Conservation (phyloP, 2,113 vertebrate genomes). For the Silurus glanis region DNA sequence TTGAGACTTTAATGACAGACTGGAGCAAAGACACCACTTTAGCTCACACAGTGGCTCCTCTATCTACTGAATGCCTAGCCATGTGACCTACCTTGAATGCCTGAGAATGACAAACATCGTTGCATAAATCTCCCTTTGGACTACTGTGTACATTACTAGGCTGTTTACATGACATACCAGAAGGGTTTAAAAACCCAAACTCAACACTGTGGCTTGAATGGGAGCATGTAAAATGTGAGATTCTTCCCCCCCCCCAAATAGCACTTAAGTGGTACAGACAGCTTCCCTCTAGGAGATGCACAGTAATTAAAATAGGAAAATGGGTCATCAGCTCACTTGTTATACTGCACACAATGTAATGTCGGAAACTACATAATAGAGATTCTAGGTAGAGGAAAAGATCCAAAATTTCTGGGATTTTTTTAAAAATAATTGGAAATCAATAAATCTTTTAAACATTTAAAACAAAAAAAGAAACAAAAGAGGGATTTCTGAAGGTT, state of each 20-base stretch:
- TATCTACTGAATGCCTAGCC: neutral
- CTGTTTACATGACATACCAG: neutral
- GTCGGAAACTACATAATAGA: constrained; percentile 8
- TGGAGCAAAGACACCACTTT: constrained; percentile 13
- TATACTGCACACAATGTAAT: constrained; percentile 36
- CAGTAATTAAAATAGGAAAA: constrained; percentile 42
- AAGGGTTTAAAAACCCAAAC: neutral
- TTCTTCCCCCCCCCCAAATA: neutral
- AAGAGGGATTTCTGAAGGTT: neutral
- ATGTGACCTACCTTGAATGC: neutral
- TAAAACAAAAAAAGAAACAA: neutral
- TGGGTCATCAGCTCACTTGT: constrained; percentile 30
- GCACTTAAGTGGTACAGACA: neutral
- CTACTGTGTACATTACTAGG: neutral
- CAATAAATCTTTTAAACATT: neutral
- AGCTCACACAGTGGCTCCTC: constrained; percentile 12
- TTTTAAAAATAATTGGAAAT: too few relatives aligned
- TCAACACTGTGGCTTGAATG: neutral
- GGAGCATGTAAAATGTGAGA: neutral
- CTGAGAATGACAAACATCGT: neutral
- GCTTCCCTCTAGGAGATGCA: neutral
- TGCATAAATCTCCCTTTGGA: neutral
- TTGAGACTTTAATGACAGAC: constrained; percentile 21
- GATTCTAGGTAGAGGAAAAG: neutral
- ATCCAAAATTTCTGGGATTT: neutral